A percentile compares a stretch with the other conserved stretches of the same genome.
These are phyloP conservation scores for Onychomys arenicola DNA, from an alignment of 2,797 vertebrate species.

Conservation along the genomic window DNA sequence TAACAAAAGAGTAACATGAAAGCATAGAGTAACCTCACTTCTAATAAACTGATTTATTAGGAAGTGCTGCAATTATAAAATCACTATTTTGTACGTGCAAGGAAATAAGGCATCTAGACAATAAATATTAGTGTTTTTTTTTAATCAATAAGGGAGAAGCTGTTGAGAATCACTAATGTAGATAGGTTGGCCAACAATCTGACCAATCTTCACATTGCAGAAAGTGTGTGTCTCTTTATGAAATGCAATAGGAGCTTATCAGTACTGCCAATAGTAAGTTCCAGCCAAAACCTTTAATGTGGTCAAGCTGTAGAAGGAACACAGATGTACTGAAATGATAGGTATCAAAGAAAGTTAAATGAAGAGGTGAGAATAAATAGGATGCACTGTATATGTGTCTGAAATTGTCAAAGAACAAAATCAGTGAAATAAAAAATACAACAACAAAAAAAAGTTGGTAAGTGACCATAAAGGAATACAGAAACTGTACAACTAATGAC, in stretches of 20 bases:
- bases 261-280: not conserved
- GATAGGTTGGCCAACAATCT: not conserved
- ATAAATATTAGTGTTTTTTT: not conserved
- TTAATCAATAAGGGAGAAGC: not conserved
- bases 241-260: not conserved
- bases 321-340: slow-evolving; percentile 10
- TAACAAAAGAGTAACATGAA: slow-evolving; percentile 1
- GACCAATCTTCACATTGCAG: not conserved
- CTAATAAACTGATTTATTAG: not conserved
- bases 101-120: not conserved
- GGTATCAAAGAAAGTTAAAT: not conserved
- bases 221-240: not conserved
- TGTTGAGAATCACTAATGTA: not conserved
- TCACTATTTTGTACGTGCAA: not conserved
- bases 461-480: not conserved
- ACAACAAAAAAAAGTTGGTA: too few relatives aligned
- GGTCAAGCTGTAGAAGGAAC: not conserved
- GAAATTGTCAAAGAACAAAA: not conserved
- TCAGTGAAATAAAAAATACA: not conserved
- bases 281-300: not conserved
- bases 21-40: not conserved
- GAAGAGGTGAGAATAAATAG: not conserved
- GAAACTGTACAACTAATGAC: not conserved
- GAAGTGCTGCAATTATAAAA: not conserved
- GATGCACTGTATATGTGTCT: not conserved